phyloP scores from a whole-genome alignment of 2,888 invertebrate genomes.

The Drosophila phalerata region DNA sequence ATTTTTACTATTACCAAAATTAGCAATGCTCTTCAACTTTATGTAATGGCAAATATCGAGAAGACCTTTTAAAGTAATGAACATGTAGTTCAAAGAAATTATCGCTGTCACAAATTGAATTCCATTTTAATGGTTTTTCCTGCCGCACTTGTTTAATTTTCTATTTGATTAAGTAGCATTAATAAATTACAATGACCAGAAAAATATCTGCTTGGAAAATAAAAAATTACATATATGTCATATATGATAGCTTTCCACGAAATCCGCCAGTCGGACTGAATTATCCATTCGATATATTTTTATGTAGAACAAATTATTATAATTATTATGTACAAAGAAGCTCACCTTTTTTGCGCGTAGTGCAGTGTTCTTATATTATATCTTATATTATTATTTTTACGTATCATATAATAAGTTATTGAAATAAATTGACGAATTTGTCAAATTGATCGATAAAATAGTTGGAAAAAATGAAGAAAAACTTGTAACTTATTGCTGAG shows the following conservation, averaged over 20 bases:
- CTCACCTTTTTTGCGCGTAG: too few species aligned
- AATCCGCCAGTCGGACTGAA: not conserved
- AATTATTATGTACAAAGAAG: too few species aligned
- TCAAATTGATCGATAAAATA: not conserved
- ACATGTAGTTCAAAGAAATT: not conserved
- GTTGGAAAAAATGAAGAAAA: not conserved
- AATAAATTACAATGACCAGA: not conserved
- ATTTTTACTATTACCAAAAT: constrained; percentile 5
- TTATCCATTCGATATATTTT: too few species aligned
- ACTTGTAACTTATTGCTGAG: not conserved
- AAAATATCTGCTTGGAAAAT: not conserved
- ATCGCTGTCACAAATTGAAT: not conserved
- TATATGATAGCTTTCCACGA: not conserved
- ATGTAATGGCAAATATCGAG: not conserved
- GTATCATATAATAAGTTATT: not conserved
- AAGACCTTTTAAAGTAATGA: not conserved
- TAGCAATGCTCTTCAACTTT: too few species aligned
- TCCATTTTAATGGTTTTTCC: not conserved
- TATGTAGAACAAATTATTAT: too few species aligned
- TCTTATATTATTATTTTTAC: too few species aligned
- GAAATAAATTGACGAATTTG: constrained; percentile 10
- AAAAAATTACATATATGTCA: not conserved
- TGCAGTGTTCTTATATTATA: too few species aligned
- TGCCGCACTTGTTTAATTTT: not conserved
- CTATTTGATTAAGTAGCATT: constrained; percentile 4